phyloP scores from a whole-genome alignment of 2,113 vertebrate genomes.

The Okapia johnstoni region DNA sequence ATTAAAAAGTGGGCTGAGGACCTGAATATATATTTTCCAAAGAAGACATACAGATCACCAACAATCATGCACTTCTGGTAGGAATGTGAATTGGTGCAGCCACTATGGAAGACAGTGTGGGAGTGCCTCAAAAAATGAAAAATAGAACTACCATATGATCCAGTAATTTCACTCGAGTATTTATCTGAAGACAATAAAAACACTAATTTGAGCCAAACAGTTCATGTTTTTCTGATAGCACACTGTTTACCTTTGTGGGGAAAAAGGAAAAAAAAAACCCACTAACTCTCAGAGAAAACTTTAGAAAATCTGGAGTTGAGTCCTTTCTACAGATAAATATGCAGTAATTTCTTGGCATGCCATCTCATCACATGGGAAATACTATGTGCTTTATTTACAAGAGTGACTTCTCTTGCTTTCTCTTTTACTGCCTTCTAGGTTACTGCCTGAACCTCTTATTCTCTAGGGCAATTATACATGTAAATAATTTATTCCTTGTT shows the following conservation, averaged over 20 bases:
- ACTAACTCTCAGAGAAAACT: not conserved
- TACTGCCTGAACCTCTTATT: not conserved
- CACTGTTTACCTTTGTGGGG: not conserved
- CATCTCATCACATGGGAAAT: not conserved
- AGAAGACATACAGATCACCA: not conserved
- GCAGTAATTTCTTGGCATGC: not conserved
- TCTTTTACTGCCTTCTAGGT: not conserved
- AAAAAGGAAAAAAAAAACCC: not conserved
- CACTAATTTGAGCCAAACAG: not conserved
- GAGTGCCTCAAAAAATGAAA: not conserved
- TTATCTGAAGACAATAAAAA: not conserved
- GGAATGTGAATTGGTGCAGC: not conserved
- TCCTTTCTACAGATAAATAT: not conserved
- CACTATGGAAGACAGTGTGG: not conserved
- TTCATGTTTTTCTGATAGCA: not conserved
- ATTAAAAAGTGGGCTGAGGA: not conserved
- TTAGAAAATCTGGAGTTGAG: not conserved
- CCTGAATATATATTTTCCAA: not conserved
- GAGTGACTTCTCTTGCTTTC: not conserved
- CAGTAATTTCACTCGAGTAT: not conserved
- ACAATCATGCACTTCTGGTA: not conserved
- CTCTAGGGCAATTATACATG: not conserved
- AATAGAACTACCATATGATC: not conserved
- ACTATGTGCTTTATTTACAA: not conserved
- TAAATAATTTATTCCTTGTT: not conserved